Evolutionary conservation across 2,113 vertebrate genomes (phyloP).

Genomic region (Galeopterus variegatus): DNA sequence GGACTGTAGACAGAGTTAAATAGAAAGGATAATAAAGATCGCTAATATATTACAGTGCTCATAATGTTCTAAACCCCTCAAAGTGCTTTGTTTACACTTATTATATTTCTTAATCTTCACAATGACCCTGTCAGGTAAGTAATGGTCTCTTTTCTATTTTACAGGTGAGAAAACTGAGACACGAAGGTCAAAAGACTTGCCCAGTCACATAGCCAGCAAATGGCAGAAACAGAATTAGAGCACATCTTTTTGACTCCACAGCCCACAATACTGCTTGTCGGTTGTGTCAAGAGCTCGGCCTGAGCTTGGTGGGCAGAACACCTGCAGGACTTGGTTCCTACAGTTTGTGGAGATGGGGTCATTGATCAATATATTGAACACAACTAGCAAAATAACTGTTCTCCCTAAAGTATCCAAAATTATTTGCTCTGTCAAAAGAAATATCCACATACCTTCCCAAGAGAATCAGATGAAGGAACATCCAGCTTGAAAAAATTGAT

Average conservation of each 20-base stretch:
- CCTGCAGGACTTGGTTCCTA: not conserved
- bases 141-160: conserved; percentile 32
- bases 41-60: not conserved
- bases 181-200: not conserved
- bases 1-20: not conserved
- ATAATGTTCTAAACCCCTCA: not conserved
- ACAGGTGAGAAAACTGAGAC: conserved; percentile 7
- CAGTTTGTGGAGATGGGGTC: not conserved
- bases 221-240: not conserved
- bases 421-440: conserved; percentile 29
- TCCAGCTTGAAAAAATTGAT: not conserved
- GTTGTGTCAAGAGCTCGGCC: not conserved
- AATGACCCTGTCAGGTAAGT: not conserved
- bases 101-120: not conserved
- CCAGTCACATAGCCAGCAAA: not conserved
- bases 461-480: not conserved
- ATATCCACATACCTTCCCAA: not conserved
- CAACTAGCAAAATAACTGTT: not conserved
- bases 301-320: not conserved
- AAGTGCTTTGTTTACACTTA: not conserved
- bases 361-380: not conserved
- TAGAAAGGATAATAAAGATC: conserved; percentile 4
- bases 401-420: not conserved
- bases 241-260: not conserved
- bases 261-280: not conserved